Percentiles rank a stretch among this genome's conserved stretches.
These are phyloP conservation scores for Embidobia sp. DNA, from an alignment of 2,888 invertebrate species.

Conservation along the genomic window DNA sequence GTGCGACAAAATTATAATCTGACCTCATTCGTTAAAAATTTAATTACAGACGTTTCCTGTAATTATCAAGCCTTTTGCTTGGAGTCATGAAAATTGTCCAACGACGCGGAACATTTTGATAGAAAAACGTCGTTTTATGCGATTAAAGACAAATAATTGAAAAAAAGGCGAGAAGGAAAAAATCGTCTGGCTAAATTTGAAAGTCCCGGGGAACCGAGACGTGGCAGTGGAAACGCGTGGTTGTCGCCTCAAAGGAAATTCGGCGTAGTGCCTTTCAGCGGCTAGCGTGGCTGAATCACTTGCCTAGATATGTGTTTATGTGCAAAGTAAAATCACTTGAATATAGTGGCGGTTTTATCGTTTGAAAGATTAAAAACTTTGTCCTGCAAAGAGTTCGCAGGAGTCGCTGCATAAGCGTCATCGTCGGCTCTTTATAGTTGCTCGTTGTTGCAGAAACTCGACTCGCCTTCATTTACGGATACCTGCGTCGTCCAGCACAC, in stretches of 20 bases:
- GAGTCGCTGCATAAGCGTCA: constrained; percentile 47
- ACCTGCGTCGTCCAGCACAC: constrained; percentile 66
- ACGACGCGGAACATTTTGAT: background rate
- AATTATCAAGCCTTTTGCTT: constrained; percentile 3
- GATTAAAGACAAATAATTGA: constrained; percentile 9
- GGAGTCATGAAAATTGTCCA: constrained; percentile 28
- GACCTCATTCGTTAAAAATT: constrained; percentile 26
- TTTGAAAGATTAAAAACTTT: constrained; percentile 65
- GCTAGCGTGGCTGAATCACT: constrained; percentile 6
- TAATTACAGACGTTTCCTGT: constrained; percentile 28
- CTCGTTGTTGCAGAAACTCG: constrained; percentile 71
- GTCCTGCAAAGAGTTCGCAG: constrained; percentile 52
- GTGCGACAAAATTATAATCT: constrained; percentile 26
- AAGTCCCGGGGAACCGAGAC: background rate
- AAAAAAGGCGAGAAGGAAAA: background rate
- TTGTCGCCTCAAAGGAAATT: constrained; percentile 4
- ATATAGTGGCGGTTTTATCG: constrained; percentile 54
- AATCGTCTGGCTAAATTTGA: background rate
- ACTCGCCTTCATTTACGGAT: constrained; percentile 75
- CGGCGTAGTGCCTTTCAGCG: background rate
- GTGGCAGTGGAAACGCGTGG: too few relatives aligned
- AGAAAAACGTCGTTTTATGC: constrained; percentile 1
- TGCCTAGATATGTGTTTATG: constrained; percentile 23
- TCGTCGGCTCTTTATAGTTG: constrained; percentile 70
- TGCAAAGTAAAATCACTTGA: constrained; percentile 28